These are phyloP conservation scores for Ptychodera flava DNA, from an alignment of 35 echinoderm and acorn worm genomes.

Conservation along the genomic window DNA sequence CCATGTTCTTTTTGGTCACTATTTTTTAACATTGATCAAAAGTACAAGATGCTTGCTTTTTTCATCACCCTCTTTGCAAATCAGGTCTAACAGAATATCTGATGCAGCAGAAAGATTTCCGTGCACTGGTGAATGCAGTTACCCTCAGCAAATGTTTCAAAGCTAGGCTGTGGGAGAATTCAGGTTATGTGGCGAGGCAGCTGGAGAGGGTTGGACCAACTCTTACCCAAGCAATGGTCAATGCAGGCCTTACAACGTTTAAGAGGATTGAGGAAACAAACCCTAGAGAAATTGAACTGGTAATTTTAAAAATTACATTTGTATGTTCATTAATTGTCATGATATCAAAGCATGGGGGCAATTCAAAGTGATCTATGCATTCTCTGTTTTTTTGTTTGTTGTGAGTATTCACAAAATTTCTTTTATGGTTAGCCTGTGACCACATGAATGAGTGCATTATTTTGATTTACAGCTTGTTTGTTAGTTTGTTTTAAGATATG, in stretches of 20 bases:
- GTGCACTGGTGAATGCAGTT: slow-evolving; percentile 43
- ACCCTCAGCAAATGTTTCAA: slow-evolving; percentile 54
- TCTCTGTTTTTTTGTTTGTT: too few species aligned
- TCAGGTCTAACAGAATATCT: slow-evolving; percentile 60
- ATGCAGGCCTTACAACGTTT: slow-evolving; percentile 63
- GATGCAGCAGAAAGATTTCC: slow-evolving; percentile 35
- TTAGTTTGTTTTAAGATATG: too few species aligned
- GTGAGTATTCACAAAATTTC: too few species aligned
- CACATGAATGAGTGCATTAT: too few species aligned
- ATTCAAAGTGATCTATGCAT: too few species aligned
- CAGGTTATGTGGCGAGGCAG: slow-evolving; percentile 55
- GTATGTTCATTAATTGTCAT: background rate
- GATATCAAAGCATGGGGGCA: too few species aligned
- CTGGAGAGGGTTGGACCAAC: slow-evolving; percentile 61
- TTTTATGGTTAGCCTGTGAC: too few species aligned
- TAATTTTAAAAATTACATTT: slow-evolving; percentile 10
- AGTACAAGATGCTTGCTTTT: background rate
- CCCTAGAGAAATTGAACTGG: slow-evolving; percentile 77
- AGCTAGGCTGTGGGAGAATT: slow-evolving; percentile 78
- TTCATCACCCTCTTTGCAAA: too few species aligned
- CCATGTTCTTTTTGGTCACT: background rate
- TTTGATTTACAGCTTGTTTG: too few species aligned
- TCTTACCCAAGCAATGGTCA: slow-evolving; percentile 50
- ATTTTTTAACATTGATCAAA: background rate
- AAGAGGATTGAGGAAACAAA: slow-evolving; percentile 56